Base-by-base conservation (phyloP, 2,113 vertebrate species). In the Indri indri region DNA sequence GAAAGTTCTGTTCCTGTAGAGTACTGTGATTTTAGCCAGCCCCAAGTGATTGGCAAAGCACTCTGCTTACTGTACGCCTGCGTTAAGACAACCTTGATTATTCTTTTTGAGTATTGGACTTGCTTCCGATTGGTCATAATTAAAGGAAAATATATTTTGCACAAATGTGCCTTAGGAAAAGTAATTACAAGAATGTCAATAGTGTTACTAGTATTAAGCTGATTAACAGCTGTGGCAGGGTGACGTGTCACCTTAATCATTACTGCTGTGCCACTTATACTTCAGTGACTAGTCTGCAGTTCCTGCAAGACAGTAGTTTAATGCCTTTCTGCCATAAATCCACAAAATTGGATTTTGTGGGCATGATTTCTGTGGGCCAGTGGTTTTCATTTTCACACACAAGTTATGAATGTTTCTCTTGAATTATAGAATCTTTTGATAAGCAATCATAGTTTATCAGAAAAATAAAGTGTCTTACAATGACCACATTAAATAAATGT, bases 351-450 rank as follows among this genome's bases (percentile, higher is more conserved):
- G 98, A 98, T 99, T 99, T 98, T 98, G 98, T 98, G 98, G 98
- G 98, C 98, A 98, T 98, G 98, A 99, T 99, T 99, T 99, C 98
- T 98, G 98, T 98, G 98, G 98, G 98, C 97, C 90, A 86, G 97
- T 98, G 98, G 98, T 99, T 99, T 99, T 99, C 98, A 98, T 98
- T 98, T 99, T 98, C 97, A 98, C 98, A 98, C 97, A 97, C 93
- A 97, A 87, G 96, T 98, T 99, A 98, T 98, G 98, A 99, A 98
- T 99, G 99, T 98, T 99, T 98, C 98, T 98, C 95, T 98, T 98
- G 98, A 98, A 98, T 99, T 98, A 98, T 98, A 98, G 98, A 99
- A 99, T 99, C 98, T 99, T 99, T 99, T 99, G 99, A 98, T 99
- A 99, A 99, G 98, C 98, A 98, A 95, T 99, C 98, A 98, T 98